Conservation (phyloP, 2,888 invertebrate species). For the Clusia tigrina region DNA sequence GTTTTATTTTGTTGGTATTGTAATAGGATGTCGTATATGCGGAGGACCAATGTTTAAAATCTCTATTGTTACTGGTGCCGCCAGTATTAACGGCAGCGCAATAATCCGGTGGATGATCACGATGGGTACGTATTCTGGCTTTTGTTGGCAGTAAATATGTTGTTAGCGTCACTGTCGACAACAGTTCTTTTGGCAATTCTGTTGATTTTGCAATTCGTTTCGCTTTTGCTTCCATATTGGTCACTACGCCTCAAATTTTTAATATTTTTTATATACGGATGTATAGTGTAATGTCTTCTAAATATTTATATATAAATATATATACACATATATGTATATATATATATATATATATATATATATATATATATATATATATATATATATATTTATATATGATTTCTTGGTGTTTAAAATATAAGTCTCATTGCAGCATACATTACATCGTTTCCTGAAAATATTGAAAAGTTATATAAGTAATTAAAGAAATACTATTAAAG, state of each 20-base stretch:
- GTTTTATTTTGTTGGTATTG: background rate
- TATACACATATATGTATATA: background rate
- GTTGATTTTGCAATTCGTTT: background rate
- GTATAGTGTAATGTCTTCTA: no score
- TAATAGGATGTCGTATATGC: background rate
- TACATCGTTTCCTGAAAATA: no score
- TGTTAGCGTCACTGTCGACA: constrained; percentile 2
- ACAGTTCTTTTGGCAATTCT: constrained; percentile 1
- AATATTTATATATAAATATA: background rate
- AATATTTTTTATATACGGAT: background rate
- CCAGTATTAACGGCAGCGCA: background rate
- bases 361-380: background rate
- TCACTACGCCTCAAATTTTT: background rate
- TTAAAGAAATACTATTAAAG: no score
- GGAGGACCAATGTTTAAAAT: background rate
- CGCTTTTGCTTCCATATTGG: background rate
- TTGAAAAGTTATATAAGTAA: no score
- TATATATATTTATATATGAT: background rate
- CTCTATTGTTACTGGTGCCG: background rate
- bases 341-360: background rate
- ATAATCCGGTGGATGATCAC: background rate
- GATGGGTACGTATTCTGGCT: constrained; percentile 2
- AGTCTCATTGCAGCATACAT: no score
- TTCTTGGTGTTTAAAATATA: no score
- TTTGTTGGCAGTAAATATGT: background rate